A percentile compares a stretch with the other conserved stretches of the same genome.
phyloP scores from a whole-genome alignment of 2,888 invertebrate species.

The Cheilosia vernalis region DNA sequence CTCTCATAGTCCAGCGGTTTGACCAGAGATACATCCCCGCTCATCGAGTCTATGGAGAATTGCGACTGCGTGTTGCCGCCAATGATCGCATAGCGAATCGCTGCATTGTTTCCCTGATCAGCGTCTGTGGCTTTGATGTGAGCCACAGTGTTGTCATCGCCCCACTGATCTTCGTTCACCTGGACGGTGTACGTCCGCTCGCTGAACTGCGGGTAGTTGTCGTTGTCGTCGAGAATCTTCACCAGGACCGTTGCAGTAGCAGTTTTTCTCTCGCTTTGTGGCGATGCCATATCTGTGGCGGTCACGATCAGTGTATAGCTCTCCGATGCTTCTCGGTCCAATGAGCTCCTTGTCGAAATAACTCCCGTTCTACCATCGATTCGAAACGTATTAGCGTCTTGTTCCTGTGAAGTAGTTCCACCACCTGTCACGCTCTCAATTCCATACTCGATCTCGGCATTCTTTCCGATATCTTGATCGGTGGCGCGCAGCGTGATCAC shows the following conservation, averaged over 20 bases:
- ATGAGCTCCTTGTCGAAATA: slow-evolving; percentile 90
- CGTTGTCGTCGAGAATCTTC: slow-evolving; percentile 93
- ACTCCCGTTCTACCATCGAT: slow-evolving; percentile 94
- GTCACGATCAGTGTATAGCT: slow-evolving; percentile 93
- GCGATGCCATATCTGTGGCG: slow-evolving; percentile 93
- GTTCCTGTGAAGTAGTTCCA: slow-evolving; percentile 86
- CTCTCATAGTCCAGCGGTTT: slow-evolving; percentile 96
- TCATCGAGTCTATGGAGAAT: slow-evolving; percentile 96
- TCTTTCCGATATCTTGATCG: slow-evolving; percentile 95
- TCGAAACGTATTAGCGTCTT: slow-evolving; percentile 91
- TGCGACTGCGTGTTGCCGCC: slow-evolving; percentile 97
- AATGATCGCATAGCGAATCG: slow-evolving; percentile 96
- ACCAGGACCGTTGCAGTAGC: slow-evolving; percentile 93
- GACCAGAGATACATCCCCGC: slow-evolving; percentile 94
- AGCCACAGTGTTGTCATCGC: slow-evolving; percentile 92
- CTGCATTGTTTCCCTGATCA: slow-evolving; percentile 96
- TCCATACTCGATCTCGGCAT: slow-evolving; percentile 93
- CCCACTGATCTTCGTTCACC: slow-evolving; percentile 94
- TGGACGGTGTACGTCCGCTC: slow-evolving; percentile 94
- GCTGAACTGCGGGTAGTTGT: slow-evolving; percentile 96
- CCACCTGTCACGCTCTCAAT: slow-evolving; percentile 89
- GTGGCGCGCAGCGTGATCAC: slow-evolving; percentile 95
- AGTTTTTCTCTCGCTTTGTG: slow-evolving; percentile 90
- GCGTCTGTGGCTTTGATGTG: slow-evolving; percentile 94
- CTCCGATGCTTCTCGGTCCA: slow-evolving; percentile 95